Evolutionary conservation across 2,113 vertebrate genomes (phyloP).

Genomic region (Pitta sordida): DNA sequence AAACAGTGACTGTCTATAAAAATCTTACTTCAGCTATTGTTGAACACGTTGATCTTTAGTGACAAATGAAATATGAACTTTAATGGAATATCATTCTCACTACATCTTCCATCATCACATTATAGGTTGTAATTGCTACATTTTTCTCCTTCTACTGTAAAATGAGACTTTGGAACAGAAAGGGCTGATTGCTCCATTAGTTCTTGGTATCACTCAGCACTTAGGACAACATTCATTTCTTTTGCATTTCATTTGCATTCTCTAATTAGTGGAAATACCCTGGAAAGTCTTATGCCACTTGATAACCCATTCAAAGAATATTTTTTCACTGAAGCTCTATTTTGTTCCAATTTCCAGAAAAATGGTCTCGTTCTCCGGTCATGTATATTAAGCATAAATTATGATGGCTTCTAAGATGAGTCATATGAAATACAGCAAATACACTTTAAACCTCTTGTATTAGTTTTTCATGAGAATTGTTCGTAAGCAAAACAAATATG

Average conservation of each 20-base stretch:
- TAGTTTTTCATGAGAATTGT: background rate
- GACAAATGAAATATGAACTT: conserved; percentile 33
- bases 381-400: background rate
- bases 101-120: background rate
- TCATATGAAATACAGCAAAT: background rate
- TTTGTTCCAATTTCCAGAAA: background rate
- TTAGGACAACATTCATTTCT: background rate
- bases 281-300: background rate
- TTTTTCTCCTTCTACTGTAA: conserved; percentile 1
- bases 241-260: background rate
- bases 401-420: background rate
- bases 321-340: background rate
- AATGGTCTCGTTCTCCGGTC: background rate
- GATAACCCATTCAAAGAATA: background rate
- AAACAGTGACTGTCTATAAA: conserved; percentile 24
- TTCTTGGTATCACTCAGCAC: background rate
- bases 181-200: background rate
- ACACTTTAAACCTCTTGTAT: background rate
- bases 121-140: background rate
- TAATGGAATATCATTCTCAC: background rate
- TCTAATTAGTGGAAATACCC: background rate
- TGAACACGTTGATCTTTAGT: conserved; percentile 17
- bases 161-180: background rate
- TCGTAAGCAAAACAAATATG: background rate
- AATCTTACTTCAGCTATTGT: background rate